A percentile compares a stretch with the other conserved stretches of the same genome.
Conservation (phyloP, 2,113 vertebrate genomes). For the Silurus asotus region DNA sequence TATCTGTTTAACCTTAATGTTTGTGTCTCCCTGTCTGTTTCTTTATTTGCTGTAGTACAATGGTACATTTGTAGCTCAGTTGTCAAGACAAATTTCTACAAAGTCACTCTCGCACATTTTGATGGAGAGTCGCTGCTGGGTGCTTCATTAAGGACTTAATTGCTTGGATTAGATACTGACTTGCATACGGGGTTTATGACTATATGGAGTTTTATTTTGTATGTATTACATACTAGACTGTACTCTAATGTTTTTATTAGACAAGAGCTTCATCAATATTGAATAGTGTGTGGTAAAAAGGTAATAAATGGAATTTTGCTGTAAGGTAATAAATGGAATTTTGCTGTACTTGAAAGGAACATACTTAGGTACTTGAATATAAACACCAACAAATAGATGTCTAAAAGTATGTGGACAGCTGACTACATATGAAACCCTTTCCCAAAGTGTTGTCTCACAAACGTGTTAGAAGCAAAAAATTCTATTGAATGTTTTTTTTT, state of each 20-base stretch:
- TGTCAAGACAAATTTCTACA: background rate
- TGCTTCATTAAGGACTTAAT: background rate
- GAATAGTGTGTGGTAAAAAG: background rate
- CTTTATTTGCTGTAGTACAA: background rate
- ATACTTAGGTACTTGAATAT: background rate
- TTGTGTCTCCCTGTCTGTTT: background rate
- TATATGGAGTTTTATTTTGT: background rate
- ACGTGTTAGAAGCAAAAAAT: background rate
- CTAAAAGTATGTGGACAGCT: background rate
- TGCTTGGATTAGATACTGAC: background rate
- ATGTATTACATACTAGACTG: background rate
- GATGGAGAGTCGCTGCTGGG: constrained; percentile 3
- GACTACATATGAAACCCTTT: background rate
- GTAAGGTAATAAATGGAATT: too few species aligned
- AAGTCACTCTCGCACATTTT: background rate
- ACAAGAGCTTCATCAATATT: background rate
- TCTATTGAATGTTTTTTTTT: too few species aligned
- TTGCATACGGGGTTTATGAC: background rate
- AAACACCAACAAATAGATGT: background rate
- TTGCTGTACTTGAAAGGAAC: background rate
- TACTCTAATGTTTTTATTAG: background rate
- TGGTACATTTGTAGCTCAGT: constrained; percentile 10
- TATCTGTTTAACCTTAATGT: background rate
- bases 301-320: too few species aligned
- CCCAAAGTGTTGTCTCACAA: background rate